Evolutionary conservation across 1,140 invertebrate genomes (phyloP).

Genomic region (Drosophila tropicalis): DNA sequence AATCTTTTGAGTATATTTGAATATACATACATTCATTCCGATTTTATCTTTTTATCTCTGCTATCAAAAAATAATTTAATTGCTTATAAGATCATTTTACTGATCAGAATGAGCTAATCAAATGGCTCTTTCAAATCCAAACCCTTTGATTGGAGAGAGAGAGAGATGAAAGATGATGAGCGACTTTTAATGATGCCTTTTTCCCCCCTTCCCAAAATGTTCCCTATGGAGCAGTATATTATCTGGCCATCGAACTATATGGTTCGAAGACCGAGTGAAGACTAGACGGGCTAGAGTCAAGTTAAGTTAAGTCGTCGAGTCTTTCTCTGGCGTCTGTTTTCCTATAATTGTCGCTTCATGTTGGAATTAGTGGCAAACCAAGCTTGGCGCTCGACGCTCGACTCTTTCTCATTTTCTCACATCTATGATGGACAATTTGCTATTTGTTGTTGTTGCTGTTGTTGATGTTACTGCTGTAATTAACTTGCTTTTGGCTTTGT

Average conservation of each 20-base stretch:
- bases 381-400: conserved; percentile 27
- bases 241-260: conserved; percentile 12
- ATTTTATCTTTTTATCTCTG: too few species aligned
- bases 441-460: conserved; percentile 24
- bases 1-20: too few species aligned
- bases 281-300: too few species aligned
- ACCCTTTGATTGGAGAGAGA: too few species aligned
- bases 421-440: conserved; percentile 29
- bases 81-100: too few species aligned
- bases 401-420: conserved; percentile 35
- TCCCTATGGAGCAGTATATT: not conserved
- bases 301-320: not conserved
- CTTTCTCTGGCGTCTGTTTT: not conserved
- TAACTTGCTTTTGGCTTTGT: conserved; percentile 47
- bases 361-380: conserved; percentile 26
- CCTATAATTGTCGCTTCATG: conserved; percentile 10
- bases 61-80: too few species aligned
- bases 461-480: conserved; percentile 42
- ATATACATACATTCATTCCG: too few species aligned
- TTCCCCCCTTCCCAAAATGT: too few species aligned
- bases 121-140: too few species aligned
- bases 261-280: not conserved
- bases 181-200: not conserved
- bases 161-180: not conserved
- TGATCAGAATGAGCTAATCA: too few species aligned